Conservation (phyloP, 92 coral and sea anemone species). For the Epizoanthus ramosus region DNA sequence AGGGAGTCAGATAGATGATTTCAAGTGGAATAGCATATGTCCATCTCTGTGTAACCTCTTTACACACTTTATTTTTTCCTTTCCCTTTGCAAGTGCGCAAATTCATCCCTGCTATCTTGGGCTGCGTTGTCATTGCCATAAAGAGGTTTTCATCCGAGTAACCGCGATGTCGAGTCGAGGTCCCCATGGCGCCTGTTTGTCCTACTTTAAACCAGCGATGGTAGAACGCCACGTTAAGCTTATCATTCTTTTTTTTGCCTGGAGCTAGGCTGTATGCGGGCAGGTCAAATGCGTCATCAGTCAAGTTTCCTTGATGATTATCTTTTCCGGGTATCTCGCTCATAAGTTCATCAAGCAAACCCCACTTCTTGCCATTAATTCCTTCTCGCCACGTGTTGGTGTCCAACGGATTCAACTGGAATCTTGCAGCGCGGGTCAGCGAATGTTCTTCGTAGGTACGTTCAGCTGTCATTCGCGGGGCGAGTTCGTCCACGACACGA, state of each 20-base stretch:
- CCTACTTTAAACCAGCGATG: slow-evolving; percentile 88
- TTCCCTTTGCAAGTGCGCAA: slow-evolving; percentile 54
- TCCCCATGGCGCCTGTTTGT: slow-evolving; percentile 87
- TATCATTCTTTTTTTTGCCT: slow-evolving; percentile 45
- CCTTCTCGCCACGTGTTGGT: slow-evolving; percentile 57
- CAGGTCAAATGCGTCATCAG: slow-evolving; percentile 77
- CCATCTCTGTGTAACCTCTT: slow-evolving; percentile 59
- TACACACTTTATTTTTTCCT: slow-evolving; percentile 35
- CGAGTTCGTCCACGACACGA: slow-evolving; percentile 69
- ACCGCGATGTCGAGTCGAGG: slow-evolving; percentile 82
- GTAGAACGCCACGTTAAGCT: slow-evolving; percentile 72
- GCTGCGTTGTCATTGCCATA: slow-evolving; percentile 93
- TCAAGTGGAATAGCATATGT: slow-evolving; percentile 86
- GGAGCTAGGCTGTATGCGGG: slow-evolving; percentile 72
- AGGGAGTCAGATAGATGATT: slow-evolving; percentile 76
- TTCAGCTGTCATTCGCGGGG: slow-evolving; percentile 44
- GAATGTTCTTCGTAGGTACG: slow-evolving; percentile 48
- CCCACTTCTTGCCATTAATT: slow-evolving; percentile 25
- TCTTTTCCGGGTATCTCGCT: slow-evolving; percentile 88
- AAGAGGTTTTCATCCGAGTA: slow-evolving; percentile 79
- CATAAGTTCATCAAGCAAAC: slow-evolving; percentile 68
- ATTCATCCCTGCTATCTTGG: slow-evolving; percentile 83
- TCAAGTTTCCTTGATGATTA: slow-evolving; percentile 71
- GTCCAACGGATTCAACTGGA: slow-evolving; percentile 68
- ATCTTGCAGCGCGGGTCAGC: slow-evolving; percentile 65